These are phyloP conservation scores for Bradypus variegatus DNA, from an alignment of 2,797 vertebrate species.

Conservation along the genomic window DNA sequence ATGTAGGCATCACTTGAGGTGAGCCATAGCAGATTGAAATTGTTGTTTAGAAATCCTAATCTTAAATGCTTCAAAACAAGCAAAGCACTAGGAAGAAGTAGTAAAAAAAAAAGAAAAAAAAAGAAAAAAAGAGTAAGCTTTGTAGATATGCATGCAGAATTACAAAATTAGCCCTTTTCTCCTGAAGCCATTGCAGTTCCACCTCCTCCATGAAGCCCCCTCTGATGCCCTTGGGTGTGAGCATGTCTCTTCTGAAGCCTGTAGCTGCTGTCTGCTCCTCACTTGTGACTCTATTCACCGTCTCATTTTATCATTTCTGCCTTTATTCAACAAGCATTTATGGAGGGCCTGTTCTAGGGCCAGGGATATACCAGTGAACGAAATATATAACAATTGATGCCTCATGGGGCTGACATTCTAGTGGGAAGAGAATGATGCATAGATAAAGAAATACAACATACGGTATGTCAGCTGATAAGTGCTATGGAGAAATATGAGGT, in stretches of 20 bases:
- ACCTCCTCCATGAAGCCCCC: background rate
- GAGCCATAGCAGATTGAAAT: background rate
- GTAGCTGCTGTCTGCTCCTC: background rate
- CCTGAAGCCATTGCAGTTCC: background rate
- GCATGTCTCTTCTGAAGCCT: background rate
- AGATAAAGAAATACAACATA: background rate
- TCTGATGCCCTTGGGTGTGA: background rate
- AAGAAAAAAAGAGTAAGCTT: background rate
- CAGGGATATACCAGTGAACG: background rate
- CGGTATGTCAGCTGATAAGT: background rate
- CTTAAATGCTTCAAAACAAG: conserved; percentile 5
- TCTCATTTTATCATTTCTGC: background rate
- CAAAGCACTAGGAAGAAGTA: background rate
- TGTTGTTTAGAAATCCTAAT: conserved; percentile 9
- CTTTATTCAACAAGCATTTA: background rate
- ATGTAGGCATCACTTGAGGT: background rate
- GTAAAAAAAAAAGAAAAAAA: background rate
- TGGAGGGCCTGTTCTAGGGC: background rate
- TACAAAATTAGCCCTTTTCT: background rate
- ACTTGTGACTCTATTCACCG: background rate
- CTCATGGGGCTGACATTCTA: background rate
- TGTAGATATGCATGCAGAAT: background rate
- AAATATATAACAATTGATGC: background rate
- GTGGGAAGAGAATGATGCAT: background rate
- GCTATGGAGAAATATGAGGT: background rate